phyloP scores from a whole-genome alignment of 1,140 invertebrate genomes.

The Penaeus vannamei region DNA sequence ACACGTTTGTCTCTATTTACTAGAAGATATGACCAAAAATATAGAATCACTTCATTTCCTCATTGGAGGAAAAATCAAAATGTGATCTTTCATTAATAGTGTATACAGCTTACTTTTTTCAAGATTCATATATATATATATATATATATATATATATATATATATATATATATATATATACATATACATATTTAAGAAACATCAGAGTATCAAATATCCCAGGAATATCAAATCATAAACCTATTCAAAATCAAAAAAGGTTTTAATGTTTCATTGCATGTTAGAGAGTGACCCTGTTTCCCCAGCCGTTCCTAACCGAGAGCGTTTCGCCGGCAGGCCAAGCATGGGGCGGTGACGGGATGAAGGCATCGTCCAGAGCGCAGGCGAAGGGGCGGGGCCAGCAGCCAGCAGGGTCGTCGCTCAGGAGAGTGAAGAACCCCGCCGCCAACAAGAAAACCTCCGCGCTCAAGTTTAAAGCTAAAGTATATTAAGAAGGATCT shows the following conservation, averaged over 20 bases:
- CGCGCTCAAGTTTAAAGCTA: constrained; percentile 51
- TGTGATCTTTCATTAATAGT: too few species aligned
- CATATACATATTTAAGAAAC: not conserved
- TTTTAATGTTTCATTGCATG: not conserved
- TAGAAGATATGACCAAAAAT: too few species aligned
- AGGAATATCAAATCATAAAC: not conserved
- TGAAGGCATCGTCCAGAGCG: constrained; percentile 46
- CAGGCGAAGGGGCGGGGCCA: constrained; percentile 54
- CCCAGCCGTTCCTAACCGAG: not conserved
- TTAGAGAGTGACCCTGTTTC: not conserved
- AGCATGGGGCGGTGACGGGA: constrained; percentile 49
- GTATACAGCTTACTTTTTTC: too few species aligned
- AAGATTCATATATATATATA: not conserved
- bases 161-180: constrained; percentile 16
- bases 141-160: constrained; percentile 16
- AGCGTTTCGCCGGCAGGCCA: not conserved
- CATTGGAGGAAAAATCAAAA: too few species aligned
- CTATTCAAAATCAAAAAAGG: not conserved
- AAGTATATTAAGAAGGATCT: constrained; percentile 5
- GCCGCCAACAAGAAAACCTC: constrained; percentile 41
- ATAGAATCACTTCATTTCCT: too few species aligned
- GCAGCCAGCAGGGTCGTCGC: constrained; percentile 6
- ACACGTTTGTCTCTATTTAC: too few species aligned
- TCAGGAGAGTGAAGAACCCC: constrained; percentile 25
- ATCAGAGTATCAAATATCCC: not conserved